Conservation (phyloP, 1,140 invertebrate species). For the Panulirus ornatus region DNA sequence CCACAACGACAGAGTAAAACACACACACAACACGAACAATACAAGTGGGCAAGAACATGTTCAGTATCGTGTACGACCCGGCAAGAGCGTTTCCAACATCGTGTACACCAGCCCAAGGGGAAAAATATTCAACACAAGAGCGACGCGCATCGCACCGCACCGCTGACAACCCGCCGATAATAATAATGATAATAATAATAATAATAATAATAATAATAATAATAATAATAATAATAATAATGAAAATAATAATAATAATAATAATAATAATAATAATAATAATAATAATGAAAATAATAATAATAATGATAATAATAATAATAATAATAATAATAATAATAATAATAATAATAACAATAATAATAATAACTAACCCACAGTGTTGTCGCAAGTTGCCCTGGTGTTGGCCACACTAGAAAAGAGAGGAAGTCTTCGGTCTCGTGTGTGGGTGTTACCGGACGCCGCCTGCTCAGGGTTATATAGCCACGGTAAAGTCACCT, state of each 20-base stretch:
- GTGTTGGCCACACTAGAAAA: not conserved
- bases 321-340: not conserved
- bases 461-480: not conserved
- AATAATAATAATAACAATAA: not conserved
- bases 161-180: too few species aligned
- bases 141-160: too few species aligned
- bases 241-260: too few species aligned
- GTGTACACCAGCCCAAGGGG: not conserved
- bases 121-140: not conserved
- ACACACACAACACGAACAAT: too few species aligned
- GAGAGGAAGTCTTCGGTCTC: not conserved
- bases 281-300: too few species aligned
- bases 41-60: not conserved
- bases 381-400: too few species aligned
- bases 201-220: too few species aligned
- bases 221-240: not conserved
- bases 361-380: too few species aligned
- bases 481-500: not conserved
- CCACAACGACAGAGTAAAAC: too few species aligned
- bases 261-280: not conserved
- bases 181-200: too few species aligned
- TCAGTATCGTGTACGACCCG: not conserved
- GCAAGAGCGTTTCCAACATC: not conserved
- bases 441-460: too few species aligned
- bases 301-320: not conserved